Percentiles rank a stretch among this genome's conserved stretches.
These are phyloP conservation scores for Platalea minor DNA, from an alignment of 2,797 vertebrate genomes.

Conservation along the genomic window DNA sequence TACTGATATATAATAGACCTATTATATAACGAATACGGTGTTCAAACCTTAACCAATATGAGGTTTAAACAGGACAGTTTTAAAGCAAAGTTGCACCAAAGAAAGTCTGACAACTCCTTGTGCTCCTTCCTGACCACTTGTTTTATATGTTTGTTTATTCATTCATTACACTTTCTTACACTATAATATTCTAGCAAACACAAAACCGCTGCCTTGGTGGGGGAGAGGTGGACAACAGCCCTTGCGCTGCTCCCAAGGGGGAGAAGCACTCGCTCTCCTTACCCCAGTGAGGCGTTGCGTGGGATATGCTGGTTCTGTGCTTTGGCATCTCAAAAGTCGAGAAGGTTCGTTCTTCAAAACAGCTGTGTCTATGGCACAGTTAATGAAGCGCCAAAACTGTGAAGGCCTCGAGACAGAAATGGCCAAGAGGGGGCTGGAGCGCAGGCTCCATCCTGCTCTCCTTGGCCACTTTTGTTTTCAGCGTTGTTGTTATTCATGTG, in stretches of 20 bases:
- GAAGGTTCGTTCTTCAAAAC: constrained; percentile 13
- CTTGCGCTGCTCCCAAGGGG: neutral
- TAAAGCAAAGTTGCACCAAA: constrained; percentile 60
- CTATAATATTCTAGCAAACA: neutral
- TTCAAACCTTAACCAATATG: constrained; percentile 73
- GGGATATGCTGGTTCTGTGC: constrained; percentile 33
- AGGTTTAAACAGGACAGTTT: constrained; percentile 47
- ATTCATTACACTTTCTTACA: constrained; percentile 45
- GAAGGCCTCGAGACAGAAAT: neutral
- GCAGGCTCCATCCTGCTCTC: neutral
- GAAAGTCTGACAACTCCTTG: constrained; percentile 62
- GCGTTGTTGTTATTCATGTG: neutral
- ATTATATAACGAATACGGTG: neutral
- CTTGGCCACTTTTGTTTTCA: neutral
- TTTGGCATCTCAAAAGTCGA: neutral
- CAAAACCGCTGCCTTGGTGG: neutral
- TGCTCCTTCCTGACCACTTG: constrained; percentile 65
- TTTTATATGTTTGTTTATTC: constrained; percentile 59
- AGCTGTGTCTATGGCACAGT: neutral
- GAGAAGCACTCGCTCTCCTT: neutral
- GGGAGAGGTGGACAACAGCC: neutral
- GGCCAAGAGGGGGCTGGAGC: neutral
- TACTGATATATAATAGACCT: constrained; percentile 44
- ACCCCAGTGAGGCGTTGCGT: fast-evolving
- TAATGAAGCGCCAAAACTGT: neutral